Percentiles rank a stretch among this genome's conserved stretches.
Conservation (phyloP, 2,888 invertebrate species). For the Pinctada fucata region DNA sequence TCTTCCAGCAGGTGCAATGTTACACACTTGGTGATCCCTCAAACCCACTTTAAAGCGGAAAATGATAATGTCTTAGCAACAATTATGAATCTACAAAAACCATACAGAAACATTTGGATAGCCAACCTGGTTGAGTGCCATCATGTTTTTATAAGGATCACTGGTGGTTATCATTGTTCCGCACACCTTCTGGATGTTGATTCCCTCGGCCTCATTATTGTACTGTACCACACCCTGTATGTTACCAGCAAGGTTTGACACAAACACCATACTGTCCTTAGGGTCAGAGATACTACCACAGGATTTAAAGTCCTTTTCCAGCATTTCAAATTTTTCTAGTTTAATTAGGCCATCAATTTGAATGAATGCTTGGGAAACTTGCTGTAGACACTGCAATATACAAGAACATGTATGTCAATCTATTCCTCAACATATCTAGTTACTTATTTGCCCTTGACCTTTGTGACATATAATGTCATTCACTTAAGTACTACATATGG, state of each 20-base stretch:
- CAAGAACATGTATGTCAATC: neutral
- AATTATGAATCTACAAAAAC: neutral
- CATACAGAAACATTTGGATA: neutral
- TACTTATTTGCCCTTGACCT: too few relatives aligned
- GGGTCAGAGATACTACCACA: slow-evolving; percentile 49
- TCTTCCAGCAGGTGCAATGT: too few relatives aligned
- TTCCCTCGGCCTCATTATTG: slow-evolving; percentile 53
- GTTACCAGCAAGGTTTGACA: slow-evolving; percentile 58
- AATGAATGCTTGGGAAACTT: slow-evolving; percentile 53
- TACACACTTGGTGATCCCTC: too few relatives aligned
- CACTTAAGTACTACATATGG: too few relatives aligned
- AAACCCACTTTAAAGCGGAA: too few relatives aligned
- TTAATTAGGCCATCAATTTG: slow-evolving; percentile 51
- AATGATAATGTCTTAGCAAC: too few relatives aligned
- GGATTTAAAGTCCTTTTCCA: slow-evolving; percentile 57
- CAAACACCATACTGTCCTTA: slow-evolving; percentile 54
- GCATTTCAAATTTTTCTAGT: slow-evolving; percentile 36
- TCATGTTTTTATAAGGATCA: slow-evolving; percentile 53
- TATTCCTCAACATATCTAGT: too few relatives aligned
- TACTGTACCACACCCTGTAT: slow-evolving; percentile 62
- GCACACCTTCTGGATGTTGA: slow-evolving; percentile 53
- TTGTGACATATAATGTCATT: too few relatives aligned
- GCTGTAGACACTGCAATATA: slow-evolving; percentile 52
- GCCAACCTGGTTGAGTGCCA: slow-evolving; percentile 49
- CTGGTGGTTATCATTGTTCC: slow-evolving; percentile 43